Evolutionary conservation across 2,113 vertebrate species (phyloP).

Genomic region (Malurus cyaneus): DNA sequence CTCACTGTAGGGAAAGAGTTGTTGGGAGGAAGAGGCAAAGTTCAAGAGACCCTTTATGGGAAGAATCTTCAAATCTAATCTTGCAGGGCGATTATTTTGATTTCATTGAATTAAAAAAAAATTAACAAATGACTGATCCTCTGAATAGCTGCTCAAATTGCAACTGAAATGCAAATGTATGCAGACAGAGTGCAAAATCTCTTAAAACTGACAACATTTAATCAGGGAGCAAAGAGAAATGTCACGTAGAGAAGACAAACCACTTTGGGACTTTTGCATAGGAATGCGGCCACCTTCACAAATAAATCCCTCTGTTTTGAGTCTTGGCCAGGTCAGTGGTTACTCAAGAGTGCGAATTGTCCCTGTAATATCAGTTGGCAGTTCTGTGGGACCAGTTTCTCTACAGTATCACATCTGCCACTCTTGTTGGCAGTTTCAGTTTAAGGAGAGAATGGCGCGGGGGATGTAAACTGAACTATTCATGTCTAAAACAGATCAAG

Average conservation of each 20-base stretch:
- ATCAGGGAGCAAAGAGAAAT: neutral
- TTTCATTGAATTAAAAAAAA: neutral
- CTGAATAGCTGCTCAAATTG: neutral
- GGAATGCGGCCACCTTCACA: neutral
- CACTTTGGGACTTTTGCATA: neutral
- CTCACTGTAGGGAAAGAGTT: neutral
- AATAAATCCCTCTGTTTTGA: neutral
- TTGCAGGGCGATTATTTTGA: neutral
- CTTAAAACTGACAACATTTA: neutral
- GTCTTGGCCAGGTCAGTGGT: neutral
- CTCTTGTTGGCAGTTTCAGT: neutral
- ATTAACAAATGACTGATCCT: neutral
- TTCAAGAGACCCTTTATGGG: neutral
- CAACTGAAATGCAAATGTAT: neutral
- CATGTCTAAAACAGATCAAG: neutral
- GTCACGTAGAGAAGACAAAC: neutral
- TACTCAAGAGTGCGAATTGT: neutral
- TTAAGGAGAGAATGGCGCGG: neutral
- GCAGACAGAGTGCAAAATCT: neutral
- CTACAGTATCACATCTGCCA: neutral
- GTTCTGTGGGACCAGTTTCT: neutral
- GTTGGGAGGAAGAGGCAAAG: neutral
- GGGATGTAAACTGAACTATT: neutral
- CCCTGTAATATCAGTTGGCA: fast-evolving
- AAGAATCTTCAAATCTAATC: neutral